These are phyloP conservation scores for Microctenopoma steveboyesi DNA, from an alignment of 2,797 vertebrate genomes.

Conservation along the genomic window DNA sequence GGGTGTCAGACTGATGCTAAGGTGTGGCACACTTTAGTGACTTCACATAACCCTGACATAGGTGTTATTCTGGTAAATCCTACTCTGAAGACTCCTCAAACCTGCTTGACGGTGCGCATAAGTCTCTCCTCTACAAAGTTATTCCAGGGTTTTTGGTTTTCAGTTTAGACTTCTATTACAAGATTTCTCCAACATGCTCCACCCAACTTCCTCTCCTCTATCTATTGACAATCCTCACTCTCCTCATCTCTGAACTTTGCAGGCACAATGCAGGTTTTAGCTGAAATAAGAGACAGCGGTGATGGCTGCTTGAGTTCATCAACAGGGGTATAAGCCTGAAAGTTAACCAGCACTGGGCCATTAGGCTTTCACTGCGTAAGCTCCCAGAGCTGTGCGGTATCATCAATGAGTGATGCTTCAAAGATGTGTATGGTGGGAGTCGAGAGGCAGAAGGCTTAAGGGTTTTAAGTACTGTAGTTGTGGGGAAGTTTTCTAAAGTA, in stretches of 20 bases:
- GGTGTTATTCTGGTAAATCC: slow-evolving; percentile 45
- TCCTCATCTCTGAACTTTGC: slow-evolving; percentile 57
- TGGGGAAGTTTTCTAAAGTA: slow-evolving; percentile 64
- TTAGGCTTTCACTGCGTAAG: slow-evolving; percentile 74
- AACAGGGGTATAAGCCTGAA: slow-evolving; percentile 72
- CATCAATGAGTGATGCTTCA: slow-evolving; percentile 68
- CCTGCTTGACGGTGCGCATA: slow-evolving; percentile 10
- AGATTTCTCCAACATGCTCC: slow-evolving; percentile 43
- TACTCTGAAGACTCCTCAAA: slow-evolving; percentile 28
- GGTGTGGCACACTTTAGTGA: slow-evolving; percentile 30
- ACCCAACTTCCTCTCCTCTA: slow-evolving; percentile 19
- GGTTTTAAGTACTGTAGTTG: slow-evolving; percentile 64
- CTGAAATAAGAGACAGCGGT: slow-evolving; percentile 61
- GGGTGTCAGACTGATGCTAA: slow-evolving; percentile 24
- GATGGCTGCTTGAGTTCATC: slow-evolving; percentile 70
- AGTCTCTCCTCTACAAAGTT: slow-evolving; percentile 31
- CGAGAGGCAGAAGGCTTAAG: slow-evolving; percentile 58
- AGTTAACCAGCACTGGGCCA: slow-evolving; percentile 71
- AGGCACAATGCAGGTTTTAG: slow-evolving; percentile 66
- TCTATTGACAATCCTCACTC: slow-evolving; percentile 63
- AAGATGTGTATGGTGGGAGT: slow-evolving; percentile 74
- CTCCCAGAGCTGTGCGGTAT: slow-evolving; percentile 61
- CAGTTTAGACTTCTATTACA: slow-evolving; percentile 43
- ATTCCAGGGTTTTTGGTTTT: slow-evolving; percentile 35
- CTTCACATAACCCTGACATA: slow-evolving; percentile 33